Percentiles rank a stretch among this genome's conserved stretches.
These are phyloP conservation scores for Patiria pectinifera DNA, from an alignment of 53 echinoderm and acorn worm species.

Conservation along the genomic window DNA sequence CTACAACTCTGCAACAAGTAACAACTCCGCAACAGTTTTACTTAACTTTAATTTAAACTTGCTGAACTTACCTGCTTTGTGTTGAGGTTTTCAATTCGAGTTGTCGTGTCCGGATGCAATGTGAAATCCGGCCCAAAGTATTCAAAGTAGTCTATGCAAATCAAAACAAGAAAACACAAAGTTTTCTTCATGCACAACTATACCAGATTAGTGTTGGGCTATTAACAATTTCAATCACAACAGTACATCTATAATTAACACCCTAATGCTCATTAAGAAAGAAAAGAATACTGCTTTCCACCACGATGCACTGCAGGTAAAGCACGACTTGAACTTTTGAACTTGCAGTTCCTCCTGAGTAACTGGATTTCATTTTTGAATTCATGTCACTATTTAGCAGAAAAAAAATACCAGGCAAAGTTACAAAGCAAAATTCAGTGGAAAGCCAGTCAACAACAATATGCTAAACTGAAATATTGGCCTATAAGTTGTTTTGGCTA, in stretches of 20 bases:
- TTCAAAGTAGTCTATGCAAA: slow-evolving; percentile 92
- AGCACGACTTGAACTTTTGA: too few species aligned
- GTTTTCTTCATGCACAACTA: background rate
- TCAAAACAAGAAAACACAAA: background rate
- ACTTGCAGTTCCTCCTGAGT: too few species aligned
- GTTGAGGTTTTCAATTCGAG: slow-evolving; percentile 97
- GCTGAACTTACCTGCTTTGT: slow-evolving; percentile 87
- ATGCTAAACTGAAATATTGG: too few species aligned
- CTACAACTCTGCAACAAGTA: background rate
- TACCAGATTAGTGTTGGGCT: background rate
- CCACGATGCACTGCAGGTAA: too few species aligned
- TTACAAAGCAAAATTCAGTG: too few species aligned
- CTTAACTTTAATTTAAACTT: background rate
- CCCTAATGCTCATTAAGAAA: too few species aligned
- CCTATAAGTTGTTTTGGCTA: too few species aligned
- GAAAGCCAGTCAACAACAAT: too few species aligned
- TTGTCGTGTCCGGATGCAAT: slow-evolving; percentile 95
- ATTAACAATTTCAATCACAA: background rate
- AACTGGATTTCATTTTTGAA: background rate
- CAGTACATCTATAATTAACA: too few species aligned
- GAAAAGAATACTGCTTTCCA: too few species aligned
- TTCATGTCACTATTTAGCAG: too few species aligned
- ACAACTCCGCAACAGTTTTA: background rate
- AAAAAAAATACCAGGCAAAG: too few species aligned
- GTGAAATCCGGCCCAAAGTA: slow-evolving; percentile 99